Conservation (phyloP, 2,113 vertebrate species). For the Plestiodon gilberti region DNA sequence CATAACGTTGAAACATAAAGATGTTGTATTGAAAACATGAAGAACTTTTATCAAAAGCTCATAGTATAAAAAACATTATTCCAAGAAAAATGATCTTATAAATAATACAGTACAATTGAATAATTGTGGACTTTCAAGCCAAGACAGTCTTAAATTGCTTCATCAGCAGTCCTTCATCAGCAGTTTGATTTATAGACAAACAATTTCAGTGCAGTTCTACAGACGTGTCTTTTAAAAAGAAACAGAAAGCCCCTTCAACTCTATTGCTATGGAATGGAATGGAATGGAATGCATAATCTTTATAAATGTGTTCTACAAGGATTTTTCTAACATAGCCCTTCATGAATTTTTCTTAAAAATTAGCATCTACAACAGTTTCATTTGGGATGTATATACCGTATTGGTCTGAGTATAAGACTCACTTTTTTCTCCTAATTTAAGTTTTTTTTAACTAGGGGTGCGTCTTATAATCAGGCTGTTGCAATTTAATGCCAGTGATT, state of each 20-base stretch:
- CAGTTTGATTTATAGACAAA: neutral
- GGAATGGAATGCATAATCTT: neutral
- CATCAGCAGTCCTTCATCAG: neutral
- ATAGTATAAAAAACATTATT: neutral
- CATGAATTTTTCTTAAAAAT: neutral
- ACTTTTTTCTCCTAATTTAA: too few relatives aligned
- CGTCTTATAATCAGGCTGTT: too few relatives aligned
- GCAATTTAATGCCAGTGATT: too few relatives aligned
- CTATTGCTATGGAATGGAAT: neutral
- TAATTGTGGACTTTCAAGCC: neutral
- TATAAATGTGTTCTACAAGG: neutral
- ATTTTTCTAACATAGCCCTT: neutral
- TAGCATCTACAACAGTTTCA: neutral
- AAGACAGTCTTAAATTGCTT: neutral
- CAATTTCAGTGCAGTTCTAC: neutral
- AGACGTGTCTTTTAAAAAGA: neutral
- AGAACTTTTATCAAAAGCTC: slow-evolving; percentile 32
- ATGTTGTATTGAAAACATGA: neutral
- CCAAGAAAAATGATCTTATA: slow-evolving; percentile 42
- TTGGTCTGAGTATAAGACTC: too few relatives aligned
- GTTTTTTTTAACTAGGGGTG: too few relatives aligned
- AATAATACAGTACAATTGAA: slow-evolving; percentile 11
- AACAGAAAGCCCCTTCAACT: neutral
- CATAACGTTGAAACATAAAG: neutral
- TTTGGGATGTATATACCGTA: neutral